Conservation (phyloP, 2,888 invertebrate genomes). For the Acanthoscelides obtectus region DNA sequence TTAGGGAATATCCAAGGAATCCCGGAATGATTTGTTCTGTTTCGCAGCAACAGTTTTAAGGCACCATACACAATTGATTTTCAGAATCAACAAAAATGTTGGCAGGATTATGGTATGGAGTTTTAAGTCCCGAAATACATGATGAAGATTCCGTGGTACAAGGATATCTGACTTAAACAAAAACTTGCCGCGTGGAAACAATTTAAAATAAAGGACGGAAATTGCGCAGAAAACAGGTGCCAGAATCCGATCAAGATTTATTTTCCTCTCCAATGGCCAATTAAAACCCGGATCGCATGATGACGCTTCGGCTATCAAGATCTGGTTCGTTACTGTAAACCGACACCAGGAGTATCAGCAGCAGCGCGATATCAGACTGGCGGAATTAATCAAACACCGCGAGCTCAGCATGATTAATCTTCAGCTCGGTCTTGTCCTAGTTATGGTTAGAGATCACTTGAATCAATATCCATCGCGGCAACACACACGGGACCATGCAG, state of each 20-base stretch:
- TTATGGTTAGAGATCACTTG: not conserved
- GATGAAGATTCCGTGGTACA: too few relatives aligned
- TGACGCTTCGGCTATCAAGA: not conserved
- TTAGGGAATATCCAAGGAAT: too few relatives aligned
- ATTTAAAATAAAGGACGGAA: too few relatives aligned
- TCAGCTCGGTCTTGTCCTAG: not conserved
- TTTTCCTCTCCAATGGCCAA: not conserved
- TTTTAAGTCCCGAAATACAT: too few relatives aligned
- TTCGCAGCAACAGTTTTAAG: too few relatives aligned
- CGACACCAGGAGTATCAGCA: not conserved
- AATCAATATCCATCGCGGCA: not conserved
- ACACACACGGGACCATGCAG: not conserved
- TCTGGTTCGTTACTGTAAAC: not conserved
- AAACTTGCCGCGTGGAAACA: too few relatives aligned
- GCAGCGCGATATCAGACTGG: not conserved
- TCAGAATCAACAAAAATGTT: too few relatives aligned
- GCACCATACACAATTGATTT: too few relatives aligned
- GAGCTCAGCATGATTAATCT: too few relatives aligned
- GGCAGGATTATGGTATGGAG: too few relatives aligned
- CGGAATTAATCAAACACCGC: not conserved
- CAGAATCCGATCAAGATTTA: not conserved
- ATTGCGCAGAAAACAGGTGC: not conserved
- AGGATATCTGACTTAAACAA: too few relatives aligned
- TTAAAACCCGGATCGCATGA: not conserved
- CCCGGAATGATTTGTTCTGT: too few relatives aligned